Evolutionary conservation across 23 tunicate genomes (phyloP), one percentile per base, ranked within the genome.

Genomic region (Diplosoma virens): DNA sequence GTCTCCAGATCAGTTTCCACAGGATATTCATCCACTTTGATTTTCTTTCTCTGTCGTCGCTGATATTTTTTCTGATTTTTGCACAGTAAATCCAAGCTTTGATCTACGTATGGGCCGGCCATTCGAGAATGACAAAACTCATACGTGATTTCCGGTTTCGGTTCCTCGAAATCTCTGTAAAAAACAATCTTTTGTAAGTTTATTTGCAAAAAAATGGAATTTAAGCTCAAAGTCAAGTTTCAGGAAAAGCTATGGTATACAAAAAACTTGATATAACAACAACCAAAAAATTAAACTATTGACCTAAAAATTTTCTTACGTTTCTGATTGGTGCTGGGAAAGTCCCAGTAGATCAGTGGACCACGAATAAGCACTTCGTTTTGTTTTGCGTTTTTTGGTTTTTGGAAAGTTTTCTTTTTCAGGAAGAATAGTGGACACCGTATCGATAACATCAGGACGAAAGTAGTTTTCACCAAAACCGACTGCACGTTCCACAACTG

Each of bases 371-470:
- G 34, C 4, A 27, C 30, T 61, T 29, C 69, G 69, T 22, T 29
- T 61, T 14, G 35, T 2, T 29, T 61, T 61, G 6, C 35, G 69
- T 5, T 28, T 5, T 61, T 61, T 61, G 21, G 35, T 61, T 26
- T 61, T 27, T 5, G 69, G 69, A 29, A 26, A 27, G 30, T 61
- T 27, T 27, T 61, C 69, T 61, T 61, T 61, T 5, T 61, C 69
- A 7, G 6, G 34, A 7, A 27, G 18, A 6, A 35, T 26, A 4
- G 69, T 61, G 17, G 69, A 26, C 3, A 35, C 69, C n/a, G 30
- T 35, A 27, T 34, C 69, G n/a, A 61, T 35, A 29, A n/a, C n/a
- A n/a, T 61, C 69, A n/a, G 69, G 69, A 29, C 69, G 69, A 41
- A 9, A 14, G 50, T 41, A 41, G n/a, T n/a, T n/a, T n/a, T n/a